Evolutionary conservation across 1,140 invertebrate species (phyloP), one percentile per base, ranked within the genome.

Genomic region (Drosophila lowei): DNA sequence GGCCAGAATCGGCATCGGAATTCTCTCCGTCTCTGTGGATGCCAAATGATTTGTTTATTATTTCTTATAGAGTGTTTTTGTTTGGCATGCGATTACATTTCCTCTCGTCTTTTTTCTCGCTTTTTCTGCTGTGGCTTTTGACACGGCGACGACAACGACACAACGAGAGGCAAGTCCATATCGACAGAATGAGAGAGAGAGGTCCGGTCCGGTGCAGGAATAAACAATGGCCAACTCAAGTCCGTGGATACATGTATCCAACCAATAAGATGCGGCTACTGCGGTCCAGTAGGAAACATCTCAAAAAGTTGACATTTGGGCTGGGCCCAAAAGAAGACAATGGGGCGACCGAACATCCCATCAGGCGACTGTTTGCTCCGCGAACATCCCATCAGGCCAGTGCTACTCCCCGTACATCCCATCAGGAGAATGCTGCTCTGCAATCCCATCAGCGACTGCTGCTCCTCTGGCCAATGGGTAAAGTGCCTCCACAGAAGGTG

Each of bases 51-150:
- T 86, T 86, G 81, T 86, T 86, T 86, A 86, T 86, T 86, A 68
- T 88, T 81, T 54, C 78, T 88, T 72, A 88, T 86, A 72, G 75
- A 86, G 79, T 86, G 83, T 83, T 86, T 78, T 86, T 79, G 63
- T 79, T 81, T 68, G 84, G 83, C 74, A 63, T 66, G 54, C 66
- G 74, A 86, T 88, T 76, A 72, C 66, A 60, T 72, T 71, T 77
- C 75, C 56, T 50, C 56, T 41, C 61, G 38, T n/a, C 11, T 18
- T 42, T 21, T 55, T 23, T 15, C 28, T 43, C 25, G 6, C 28
- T 2, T 6, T 64, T 55, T 28, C n/a, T 28, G 54, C 41, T 28
- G 9, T 23, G n/a, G 28, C 47, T 48, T 52, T 66, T 74, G 60
- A 74, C 61, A 64, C 42, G 68, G 53, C 49, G 71, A 74, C 54